phyloP scores from a whole-genome alignment of 37 sponge, comb jelly and placozoan species.

The Hexactinellida sp. region DNA sequence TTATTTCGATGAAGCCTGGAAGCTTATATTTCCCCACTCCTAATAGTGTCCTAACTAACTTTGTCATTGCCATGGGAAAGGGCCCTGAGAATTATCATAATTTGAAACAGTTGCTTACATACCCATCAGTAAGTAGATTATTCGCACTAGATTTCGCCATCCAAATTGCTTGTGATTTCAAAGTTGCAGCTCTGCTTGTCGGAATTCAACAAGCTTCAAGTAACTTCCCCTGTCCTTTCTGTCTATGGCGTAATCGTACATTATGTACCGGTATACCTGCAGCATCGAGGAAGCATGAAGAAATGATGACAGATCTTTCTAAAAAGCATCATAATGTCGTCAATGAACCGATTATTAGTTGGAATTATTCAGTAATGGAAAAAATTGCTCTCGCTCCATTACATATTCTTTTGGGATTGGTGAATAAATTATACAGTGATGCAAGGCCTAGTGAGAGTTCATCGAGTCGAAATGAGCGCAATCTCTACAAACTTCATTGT shows the following conservation, averaged over 20 bases:
- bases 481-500: slow-evolving; percentile 12
- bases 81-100: slow-evolving; percentile 7
- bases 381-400: slow-evolving; percentile 17
- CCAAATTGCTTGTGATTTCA: slow-evolving; percentile 7
- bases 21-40: slow-evolving; percentile 3
- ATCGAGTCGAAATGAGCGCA: not conserved
- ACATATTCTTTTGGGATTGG: slow-evolving; percentile 13
- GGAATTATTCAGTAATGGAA: not conserved
- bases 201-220: too few species aligned
- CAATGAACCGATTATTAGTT: not conserved
- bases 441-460: slow-evolving; percentile 7
- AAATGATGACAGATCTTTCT: not conserved
- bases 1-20: slow-evolving; percentile 7
- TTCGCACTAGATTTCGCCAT: not conserved
- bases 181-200: slow-evolving; percentile 17
- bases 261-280: slow-evolving; percentile 16
- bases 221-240: not conserved
- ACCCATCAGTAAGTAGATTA: not conserved
- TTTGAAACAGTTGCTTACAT: slow-evolving; percentile 4
- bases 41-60: slow-evolving; percentile 17
- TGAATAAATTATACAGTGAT: not conserved
- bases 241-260: not conserved
- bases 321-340: not conserved
- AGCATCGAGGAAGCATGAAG: not conserved
- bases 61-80: slow-evolving; percentile 19